Base-by-base conservation (phyloP, 2,888 invertebrate genomes). In the Caenorhabditis virilis region DNA sequence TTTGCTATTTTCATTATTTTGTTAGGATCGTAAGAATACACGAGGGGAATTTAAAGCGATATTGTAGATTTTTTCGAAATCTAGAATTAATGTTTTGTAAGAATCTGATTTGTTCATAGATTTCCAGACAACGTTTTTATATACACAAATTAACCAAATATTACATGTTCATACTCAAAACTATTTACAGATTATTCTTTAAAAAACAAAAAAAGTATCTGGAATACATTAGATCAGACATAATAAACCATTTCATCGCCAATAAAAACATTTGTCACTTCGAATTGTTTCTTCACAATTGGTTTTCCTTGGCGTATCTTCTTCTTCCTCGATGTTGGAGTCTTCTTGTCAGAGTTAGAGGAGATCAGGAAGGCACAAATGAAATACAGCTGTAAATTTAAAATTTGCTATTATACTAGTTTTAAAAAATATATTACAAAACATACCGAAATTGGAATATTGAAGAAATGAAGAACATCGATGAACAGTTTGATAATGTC, bases 171-270 rank as follows among this genome's bases (percentile, higher is more conserved):
- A n/a, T n/a, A n/a, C n/a, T n/a, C n/a, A n/a, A n/a, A n/a, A n/a
- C n/a, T n/a, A n/a, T n/a, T n/a, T n/a, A n/a, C n/a, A n/a, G n/a
- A n/a, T n/a, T n/a, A n/a, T n/a, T n/a, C n/a, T n/a, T n/a, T n/a
- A n/a, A n/a, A n/a, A n/a, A n/a, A n/a, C n/a, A n/a, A n/a, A n/a
- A n/a, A n/a, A n/a, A n/a, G n/a, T n/a, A n/a, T n/a, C n/a, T n/a
- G n/a, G n/a, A n/a, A n/a, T n/a, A n/a, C n/a, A n/a, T n/a, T n/a
- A n/a, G n/a, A n/a, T 63, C 43, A 63, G 26, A 63, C 58, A 50
- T 63, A 63, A 16, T 63, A 63, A 36, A 63, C 63, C 57, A 63
- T 58, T 23, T 63, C 63, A 18, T 63, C 63, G 26, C 58, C 58
- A 42, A 58, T 45, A 16, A 58, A 63, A 23, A 58, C 58, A 54